phyloP scores from a whole-genome alignment of 2,888 invertebrate genomes.

The Hypolimnas misippus region DNA sequence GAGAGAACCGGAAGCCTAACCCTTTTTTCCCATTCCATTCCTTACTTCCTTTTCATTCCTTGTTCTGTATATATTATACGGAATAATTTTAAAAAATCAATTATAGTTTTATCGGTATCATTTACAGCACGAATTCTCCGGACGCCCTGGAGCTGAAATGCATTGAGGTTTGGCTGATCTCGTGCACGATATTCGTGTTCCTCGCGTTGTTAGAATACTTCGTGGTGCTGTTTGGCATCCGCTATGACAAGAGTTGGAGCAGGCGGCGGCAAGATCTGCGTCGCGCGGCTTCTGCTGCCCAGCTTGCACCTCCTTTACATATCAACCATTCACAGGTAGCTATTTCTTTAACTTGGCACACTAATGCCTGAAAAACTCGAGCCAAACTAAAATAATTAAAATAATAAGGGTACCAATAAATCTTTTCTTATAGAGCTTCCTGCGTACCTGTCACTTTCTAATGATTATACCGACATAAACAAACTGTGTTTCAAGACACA shows the following conservation, averaged over 20 bases:
- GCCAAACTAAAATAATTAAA: neutral
- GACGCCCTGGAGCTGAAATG: constrained; percentile 86
- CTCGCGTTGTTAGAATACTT: constrained; percentile 86
- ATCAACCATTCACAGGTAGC: constrained; percentile 75
- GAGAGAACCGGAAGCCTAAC: too few relatives aligned
- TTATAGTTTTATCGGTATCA: neutral
- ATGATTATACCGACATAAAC: too few relatives aligned
- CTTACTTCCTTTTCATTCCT: too few relatives aligned
- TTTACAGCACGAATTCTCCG: constrained; percentile 85
- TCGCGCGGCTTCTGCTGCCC: constrained; percentile 73
- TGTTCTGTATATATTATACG: too few relatives aligned
- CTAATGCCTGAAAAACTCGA: neutral
- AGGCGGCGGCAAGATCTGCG: constrained; percentile 72
- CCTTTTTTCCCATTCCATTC: too few relatives aligned
- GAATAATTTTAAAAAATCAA: too few relatives aligned
- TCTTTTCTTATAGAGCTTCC: too few relatives aligned
- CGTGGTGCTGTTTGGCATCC: constrained; percentile 86
- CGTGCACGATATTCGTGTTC: constrained; percentile 86
- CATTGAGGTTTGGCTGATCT: constrained; percentile 87
- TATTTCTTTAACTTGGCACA: neutral
- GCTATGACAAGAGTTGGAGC: constrained; percentile 87
- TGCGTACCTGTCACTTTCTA: too few relatives aligned
- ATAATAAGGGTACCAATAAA: too few relatives aligned
- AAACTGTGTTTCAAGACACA: too few relatives aligned
- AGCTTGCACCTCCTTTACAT: constrained; percentile 72